Evolutionary conservation across 2,888 invertebrate species (phyloP).

Genomic region (Gerris lacustris): DNA sequence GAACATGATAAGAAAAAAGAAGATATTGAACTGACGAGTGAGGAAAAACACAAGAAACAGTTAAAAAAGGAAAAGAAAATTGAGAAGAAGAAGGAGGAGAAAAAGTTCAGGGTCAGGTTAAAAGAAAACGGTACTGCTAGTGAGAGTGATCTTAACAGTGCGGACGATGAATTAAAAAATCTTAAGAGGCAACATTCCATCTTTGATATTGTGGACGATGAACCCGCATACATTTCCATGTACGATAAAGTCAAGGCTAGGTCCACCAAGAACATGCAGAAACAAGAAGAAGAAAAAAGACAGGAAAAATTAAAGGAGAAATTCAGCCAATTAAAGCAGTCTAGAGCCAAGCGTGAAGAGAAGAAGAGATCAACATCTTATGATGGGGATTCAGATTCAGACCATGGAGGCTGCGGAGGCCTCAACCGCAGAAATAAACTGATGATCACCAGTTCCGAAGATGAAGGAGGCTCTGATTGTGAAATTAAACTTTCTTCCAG

Average conservation of each 20-base stretch:
- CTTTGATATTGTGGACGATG: conserved; percentile 79
- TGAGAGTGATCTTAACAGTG: conserved; percentile 33
- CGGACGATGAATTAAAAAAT: conserved; percentile 33
- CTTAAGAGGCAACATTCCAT: conserved; percentile 68
- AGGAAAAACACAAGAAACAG: conserved; percentile 25
- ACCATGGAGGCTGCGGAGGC: conserved; percentile 41
- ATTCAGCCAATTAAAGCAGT: conserved; percentile 75
- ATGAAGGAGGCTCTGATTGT: conserved; percentile 40
- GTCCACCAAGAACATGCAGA: conserved; percentile 86
- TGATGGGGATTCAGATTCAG: conserved; percentile 67
- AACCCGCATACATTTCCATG: conserved; percentile 88
- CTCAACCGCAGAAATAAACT: conserved; percentile 36
- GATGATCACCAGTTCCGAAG: conserved; percentile 45
- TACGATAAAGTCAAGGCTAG: conserved; percentile 93
- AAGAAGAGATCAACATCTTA: conserved; percentile 80
- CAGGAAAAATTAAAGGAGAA: conserved; percentile 79
- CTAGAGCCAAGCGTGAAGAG: conserved; percentile 73
- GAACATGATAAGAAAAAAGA: conserved; percentile 37
- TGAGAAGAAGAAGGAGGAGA: conserved; percentile 32
- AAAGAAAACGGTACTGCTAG: conserved; percentile 38
- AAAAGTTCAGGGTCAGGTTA: conserved; percentile 40
- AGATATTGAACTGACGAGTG: conserved; percentile 20
- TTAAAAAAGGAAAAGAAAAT: conserved; percentile 32
- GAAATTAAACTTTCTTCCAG: conserved; percentile 23
- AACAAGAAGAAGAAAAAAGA: conserved; percentile 76